A percentile compares a stretch with the other conserved stretches of the same genome.
phyloP scores from a whole-genome alignment of 2,113 vertebrate species.

The Lota lota region DNA sequence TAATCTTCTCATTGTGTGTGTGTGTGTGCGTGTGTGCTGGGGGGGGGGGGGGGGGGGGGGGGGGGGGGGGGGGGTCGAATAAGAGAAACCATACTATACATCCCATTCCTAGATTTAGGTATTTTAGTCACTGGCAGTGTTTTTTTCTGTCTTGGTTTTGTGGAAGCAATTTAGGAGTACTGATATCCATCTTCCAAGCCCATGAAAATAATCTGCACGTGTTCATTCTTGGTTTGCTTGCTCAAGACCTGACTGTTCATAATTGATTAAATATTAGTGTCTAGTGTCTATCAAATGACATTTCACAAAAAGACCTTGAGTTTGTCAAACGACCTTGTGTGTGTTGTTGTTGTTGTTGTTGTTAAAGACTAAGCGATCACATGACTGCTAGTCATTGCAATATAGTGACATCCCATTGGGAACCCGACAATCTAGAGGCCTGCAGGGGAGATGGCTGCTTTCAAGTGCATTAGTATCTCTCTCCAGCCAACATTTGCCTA shows the following conservation, averaged over 20 bases:
- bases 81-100: not conserved
- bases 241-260: not conserved
- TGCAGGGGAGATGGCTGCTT: constrained; percentile 12
- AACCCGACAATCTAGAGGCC: not conserved
- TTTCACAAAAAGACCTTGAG: too few relatives aligned
- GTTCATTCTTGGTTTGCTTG: constrained; percentile 8
- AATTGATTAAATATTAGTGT: not conserved
- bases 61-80: not conserved
- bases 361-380: not conserved
- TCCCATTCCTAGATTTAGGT: not conserved
- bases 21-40: not conserved
- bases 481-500: constrained; percentile 13
- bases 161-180: not conserved
- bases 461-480: constrained; percentile 11
- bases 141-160: not conserved
- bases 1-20: not conserved
- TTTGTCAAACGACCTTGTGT: too few relatives aligned
- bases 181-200: not conserved
- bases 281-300: not conserved
- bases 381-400: not conserved
- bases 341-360: constrained; percentile 1
- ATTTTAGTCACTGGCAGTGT: not conserved
- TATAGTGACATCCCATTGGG: not conserved
- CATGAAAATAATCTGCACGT: not conserved
- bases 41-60: too few relatives aligned